phyloP scores from a whole-genome alignment of 2,888 invertebrate genomes.

The Imbricaverruca yamaguchii region DNA sequence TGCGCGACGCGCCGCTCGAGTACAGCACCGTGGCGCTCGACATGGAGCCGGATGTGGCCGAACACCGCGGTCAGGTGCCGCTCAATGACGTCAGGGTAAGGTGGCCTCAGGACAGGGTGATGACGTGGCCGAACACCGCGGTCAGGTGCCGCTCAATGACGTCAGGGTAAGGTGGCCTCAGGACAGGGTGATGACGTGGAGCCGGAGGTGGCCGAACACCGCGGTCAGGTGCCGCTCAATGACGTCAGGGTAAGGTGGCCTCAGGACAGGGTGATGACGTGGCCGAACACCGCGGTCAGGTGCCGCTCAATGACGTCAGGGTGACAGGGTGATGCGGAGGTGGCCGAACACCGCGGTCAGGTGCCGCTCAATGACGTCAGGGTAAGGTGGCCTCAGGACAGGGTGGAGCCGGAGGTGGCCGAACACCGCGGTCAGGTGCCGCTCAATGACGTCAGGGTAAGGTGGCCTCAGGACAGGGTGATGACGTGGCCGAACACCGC shows the following conservation, averaged over 20 bases:
- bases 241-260: too few relatives aligned
- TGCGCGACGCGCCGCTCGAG: conserved; percentile 81
- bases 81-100: conserved; percentile 62
- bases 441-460: too few relatives aligned
- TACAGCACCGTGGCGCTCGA: conserved; percentile 87
- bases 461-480: too few relatives aligned
- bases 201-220: conserved; percentile 66
- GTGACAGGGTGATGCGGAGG: too few relatives aligned
- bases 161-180: too few relatives aligned
- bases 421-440: conserved; percentile 69
- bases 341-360: too few relatives aligned
- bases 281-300: conserved; percentile 63
- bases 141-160: too few relatives aligned
- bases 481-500: conserved; percentile 66
- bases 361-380: too few relatives aligned
- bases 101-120: background rate
- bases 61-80: conserved; percentile 69
- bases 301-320: conserved; percentile 69
- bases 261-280: conserved; percentile 40
- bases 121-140: too few relatives aligned
- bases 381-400: too few relatives aligned
- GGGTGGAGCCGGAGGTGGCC: conserved; percentile 76
- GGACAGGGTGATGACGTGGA: conserved; percentile 61
- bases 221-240: conserved; percentile 58
- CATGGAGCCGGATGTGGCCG: conserved; percentile 73